Evolutionary conservation across 2,888 invertebrate species (phyloP).

Genomic region (Salpingus planirostris): DNA sequence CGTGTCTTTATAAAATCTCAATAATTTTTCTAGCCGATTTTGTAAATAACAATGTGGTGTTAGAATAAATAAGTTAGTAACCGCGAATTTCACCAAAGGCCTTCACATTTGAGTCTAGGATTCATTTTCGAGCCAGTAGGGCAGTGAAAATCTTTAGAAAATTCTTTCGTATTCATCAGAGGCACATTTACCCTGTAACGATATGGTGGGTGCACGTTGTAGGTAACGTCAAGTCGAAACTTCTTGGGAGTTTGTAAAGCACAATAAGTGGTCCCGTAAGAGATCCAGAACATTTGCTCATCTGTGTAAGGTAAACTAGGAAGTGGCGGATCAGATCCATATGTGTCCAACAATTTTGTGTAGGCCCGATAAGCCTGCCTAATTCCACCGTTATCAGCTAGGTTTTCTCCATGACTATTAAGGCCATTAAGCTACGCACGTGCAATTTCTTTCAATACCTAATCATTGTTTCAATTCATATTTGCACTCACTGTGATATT

Average conservation of each 20-base stretch:
- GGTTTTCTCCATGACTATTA: constrained; percentile 85
- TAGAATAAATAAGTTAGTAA: too few relatives aligned
- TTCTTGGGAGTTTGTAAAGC: constrained; percentile 58
- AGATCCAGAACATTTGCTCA: constrained; percentile 67
- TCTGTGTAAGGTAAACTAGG: constrained; percentile 62
- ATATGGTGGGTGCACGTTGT: constrained; percentile 52
- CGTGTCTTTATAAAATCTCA: too few relatives aligned
- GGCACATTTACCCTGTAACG: constrained; percentile 50
- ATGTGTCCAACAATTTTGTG: constrained; percentile 55
- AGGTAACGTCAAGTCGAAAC: constrained; percentile 67
- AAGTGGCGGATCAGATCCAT: constrained; percentile 48
- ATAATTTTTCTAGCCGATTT: too few relatives aligned
- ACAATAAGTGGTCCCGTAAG: constrained; percentile 79
- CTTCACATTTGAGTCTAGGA: constrained; percentile 50
- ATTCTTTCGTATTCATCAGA: constrained; percentile 50
- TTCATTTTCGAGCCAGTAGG: constrained; percentile 50
- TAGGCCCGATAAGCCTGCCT: constrained; percentile 83
- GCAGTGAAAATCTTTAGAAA: constrained; percentile 51
- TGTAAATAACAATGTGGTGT: too few relatives aligned
- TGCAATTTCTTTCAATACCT: too few relatives aligned
- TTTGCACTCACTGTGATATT: constrained; percentile 74
- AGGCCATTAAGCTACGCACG: too few relatives aligned
- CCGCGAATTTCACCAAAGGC: too few relatives aligned
- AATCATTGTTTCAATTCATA: too few relatives aligned
- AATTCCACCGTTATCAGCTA: constrained; percentile 87